Conservation (phyloP, 2,888 invertebrate genomes). For the Phaonia tiefii region DNA sequence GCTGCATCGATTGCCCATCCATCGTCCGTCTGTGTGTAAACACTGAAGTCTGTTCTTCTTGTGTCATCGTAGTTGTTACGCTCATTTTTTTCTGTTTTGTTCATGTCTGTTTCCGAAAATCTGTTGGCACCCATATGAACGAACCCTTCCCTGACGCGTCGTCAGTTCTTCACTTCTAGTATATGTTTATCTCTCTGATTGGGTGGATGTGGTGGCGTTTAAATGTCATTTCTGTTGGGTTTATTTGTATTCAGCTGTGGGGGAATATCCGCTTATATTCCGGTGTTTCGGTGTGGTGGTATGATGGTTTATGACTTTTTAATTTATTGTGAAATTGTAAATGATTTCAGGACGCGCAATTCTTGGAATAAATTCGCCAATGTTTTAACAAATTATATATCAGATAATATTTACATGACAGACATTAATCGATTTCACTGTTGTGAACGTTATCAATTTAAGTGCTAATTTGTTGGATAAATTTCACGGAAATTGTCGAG, state of each 20-base stretch:
- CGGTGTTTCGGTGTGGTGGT: background rate
- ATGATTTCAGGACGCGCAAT: constrained; percentile 36
- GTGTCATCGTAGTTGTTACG: constrained; percentile 35
- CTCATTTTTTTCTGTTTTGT: constrained; percentile 1
- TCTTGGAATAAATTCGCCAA: no score
- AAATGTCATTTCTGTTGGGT: constrained; percentile 54
- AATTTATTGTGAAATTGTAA: constrained; percentile 51
- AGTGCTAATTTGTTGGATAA: no score
- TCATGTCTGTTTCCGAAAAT: constrained; percentile 31
- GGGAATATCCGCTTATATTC: constrained; percentile 56
- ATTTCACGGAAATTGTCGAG: no score
- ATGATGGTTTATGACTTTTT: constrained; percentile 36
- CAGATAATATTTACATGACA: no score
- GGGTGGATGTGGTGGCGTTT: constrained; percentile 55
- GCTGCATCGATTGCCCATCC: no score
- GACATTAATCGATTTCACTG: no score
- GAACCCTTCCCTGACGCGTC: no score
- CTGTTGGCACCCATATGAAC: constrained; percentile 58
- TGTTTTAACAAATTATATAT: no score
- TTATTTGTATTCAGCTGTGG: constrained; percentile 24
- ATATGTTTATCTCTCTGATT: no score
- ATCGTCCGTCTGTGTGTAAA: constrained; percentile 27
- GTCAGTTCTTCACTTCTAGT: no score
- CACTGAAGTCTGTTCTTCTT: constrained; percentile 26
- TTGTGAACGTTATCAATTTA: no score